Evolutionary conservation across 37 sponge, comb jelly and placozoan species (phyloP).

Genomic region (Corticium candelabrum): DNA sequence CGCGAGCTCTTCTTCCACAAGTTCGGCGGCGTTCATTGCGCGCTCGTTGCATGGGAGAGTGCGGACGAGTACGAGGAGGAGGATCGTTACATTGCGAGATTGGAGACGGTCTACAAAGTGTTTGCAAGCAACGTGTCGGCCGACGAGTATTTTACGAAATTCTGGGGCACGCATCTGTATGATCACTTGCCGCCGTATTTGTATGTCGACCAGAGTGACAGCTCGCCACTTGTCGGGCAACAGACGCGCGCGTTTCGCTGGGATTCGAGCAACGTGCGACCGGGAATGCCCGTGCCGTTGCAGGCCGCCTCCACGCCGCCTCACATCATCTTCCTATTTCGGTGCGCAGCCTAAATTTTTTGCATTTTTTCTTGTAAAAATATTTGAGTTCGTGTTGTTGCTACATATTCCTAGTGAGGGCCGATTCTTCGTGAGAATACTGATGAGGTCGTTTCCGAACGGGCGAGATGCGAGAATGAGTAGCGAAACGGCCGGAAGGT

Average conservation of each 20-base stretch:
- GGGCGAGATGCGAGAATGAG: background rate
- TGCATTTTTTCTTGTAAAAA: background rate
- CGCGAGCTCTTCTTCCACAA: background rate
- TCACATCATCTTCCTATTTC: background rate
- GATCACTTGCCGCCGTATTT: slow-evolving; percentile 5
- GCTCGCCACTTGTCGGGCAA: background rate
- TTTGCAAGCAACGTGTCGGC: background rate
- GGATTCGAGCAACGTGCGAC: background rate
- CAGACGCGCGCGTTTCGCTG: background rate
- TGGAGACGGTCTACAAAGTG: slow-evolving; percentile 1
- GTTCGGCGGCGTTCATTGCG: background rate
- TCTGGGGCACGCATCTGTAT: slow-evolving; percentile 11
- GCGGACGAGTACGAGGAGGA: background rate
- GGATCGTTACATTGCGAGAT: background rate
- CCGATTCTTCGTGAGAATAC: background rate
- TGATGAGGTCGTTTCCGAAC: background rate
- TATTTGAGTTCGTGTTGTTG: background rate
- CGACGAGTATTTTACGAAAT: background rate
- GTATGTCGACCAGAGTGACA: background rate
- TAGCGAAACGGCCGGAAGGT: background rate
- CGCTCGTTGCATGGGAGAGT: background rate
- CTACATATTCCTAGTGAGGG: background rate
- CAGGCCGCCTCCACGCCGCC: background rate
- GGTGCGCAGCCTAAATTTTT: background rate
- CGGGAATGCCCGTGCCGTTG: slow-evolving; percentile 12